phyloP scores from a whole-genome alignment of 2,113 vertebrate genomes.

The Phoenicopterus ruber region DNA sequence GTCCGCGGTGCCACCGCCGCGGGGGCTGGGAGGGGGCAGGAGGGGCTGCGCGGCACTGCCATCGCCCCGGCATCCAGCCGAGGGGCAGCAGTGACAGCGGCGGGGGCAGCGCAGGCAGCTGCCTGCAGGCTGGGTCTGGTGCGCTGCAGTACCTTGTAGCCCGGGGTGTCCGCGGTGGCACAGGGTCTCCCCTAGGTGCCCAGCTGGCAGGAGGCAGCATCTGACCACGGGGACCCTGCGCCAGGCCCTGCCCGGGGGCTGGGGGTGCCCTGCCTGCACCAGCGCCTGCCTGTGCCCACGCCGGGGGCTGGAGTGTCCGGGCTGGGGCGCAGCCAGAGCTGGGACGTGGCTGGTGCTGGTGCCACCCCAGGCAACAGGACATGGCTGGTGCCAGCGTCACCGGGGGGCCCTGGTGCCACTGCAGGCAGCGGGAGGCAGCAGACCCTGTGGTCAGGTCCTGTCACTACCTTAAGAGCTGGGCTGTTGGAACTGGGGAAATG shows the following conservation, averaged over 20 bases:
- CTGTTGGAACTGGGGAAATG: background rate
- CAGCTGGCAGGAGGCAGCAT: background rate
- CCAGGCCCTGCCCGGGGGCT: no score
- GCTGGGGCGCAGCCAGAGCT: background rate
- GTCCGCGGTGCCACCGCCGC: accelerated
- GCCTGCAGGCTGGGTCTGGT: background rate
- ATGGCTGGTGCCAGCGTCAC: background rate
- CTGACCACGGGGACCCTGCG: background rate
- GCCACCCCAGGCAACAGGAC: background rate
- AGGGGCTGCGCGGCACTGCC: background rate
- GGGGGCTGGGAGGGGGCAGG: background rate
- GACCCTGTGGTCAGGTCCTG: accelerated
- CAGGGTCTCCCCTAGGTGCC: background rate
- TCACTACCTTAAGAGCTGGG: background rate
- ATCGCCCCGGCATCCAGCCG: background rate
- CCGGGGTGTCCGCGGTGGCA: background rate
- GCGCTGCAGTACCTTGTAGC: background rate
- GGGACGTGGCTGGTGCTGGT: background rate
- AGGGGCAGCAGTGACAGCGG: background rate
- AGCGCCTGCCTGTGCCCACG: accelerated
- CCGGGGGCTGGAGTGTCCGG: accelerated
- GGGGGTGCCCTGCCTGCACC: background rate
- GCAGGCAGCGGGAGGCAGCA: background rate
- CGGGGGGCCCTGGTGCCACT: background rate
- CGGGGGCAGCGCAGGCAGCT: background rate